Base-by-base conservation (phyloP, 2,113 vertebrate species). In the Erythrocebus patas region DNA sequence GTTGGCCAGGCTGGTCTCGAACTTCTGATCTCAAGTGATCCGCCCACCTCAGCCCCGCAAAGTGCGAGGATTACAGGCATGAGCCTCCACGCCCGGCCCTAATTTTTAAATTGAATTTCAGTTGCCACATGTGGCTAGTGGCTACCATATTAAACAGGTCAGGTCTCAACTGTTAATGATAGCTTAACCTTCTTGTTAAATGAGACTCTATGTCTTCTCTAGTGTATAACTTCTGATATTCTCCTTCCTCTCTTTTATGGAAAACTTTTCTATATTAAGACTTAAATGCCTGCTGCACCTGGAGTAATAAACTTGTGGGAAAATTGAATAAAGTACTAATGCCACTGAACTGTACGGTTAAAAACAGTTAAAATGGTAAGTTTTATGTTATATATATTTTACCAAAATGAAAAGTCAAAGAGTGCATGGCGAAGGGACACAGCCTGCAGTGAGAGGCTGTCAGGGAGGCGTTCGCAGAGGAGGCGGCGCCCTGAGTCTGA, bases 21-120 rank as follows among this genome's bases (percentile, higher is more conserved):
- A 64, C 61, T 64, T 27, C 61, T 64, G 61, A 64, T 12, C 12
- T 64, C 61, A 64, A 30, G 61, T 30, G 61, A 64, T 64, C 27
- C 2, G 5, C 61, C 61, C 12, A 12, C 27, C 61, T 64, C 27
- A 13, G 27, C 61, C 27, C 30, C 27, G 27, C 5, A 64, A 64
- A 27, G 61, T 30, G 27, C 61, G 13, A 27, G 61, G 61, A 64
- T 64, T 30, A 64, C 61, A 64, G 61, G 61, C 61, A 30, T 30
- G 27, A 64, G 27, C 61, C 61, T 30, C 27, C 5, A 5, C 12
- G 0, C 61, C 12, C 2, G 22, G 35, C 72, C 40, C 6, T 8
- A 23, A 75, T 80, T 96, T 95, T 82, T 70, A 78, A 78, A 55
- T 92, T 70, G 64, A 72, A 55, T 92, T 79, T 43, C 64, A n/a